A percentile compares a stretch with the other conserved stretches of the same genome.
phyloP scores from a whole-genome alignment of 2,888 invertebrate genomes.

The Pyrocoelia pectoralis region DNA sequence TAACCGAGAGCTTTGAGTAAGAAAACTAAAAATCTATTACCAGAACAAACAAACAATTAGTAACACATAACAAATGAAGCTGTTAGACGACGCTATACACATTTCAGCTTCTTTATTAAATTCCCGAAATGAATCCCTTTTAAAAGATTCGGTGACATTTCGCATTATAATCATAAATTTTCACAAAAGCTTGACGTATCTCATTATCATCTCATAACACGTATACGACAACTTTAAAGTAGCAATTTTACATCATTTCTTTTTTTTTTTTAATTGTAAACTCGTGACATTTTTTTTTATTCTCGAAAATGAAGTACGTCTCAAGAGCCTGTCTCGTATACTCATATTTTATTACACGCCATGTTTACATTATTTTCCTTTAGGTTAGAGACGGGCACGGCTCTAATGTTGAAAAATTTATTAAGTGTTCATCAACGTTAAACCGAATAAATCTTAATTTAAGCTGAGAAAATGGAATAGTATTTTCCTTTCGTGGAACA shows the following conservation, averaged over 20 bases:
- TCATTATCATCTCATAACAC: slow-evolving; percentile 31
- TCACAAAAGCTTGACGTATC: slow-evolving; percentile 23
- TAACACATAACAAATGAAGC: slow-evolving; percentile 23
- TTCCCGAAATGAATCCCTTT: slow-evolving; percentile 27
- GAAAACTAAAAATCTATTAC: slow-evolving; percentile 20
- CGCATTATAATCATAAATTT: slow-evolving; percentile 24
- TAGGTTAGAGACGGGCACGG: background rate
- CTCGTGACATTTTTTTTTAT: slow-evolving; percentile 2
- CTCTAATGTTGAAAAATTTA: background rate
- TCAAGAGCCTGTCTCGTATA: background rate
- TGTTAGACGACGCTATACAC: slow-evolving; percentile 17
- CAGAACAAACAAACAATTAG: slow-evolving; percentile 27
- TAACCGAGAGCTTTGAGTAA: slow-evolving; percentile 3
- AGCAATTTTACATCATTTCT: slow-evolving; percentile 15
- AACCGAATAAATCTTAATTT: too few species aligned
- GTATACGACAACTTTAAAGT: slow-evolving; percentile 16
- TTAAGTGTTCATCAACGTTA: too few species aligned
- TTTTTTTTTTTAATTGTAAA: slow-evolving; percentile 15
- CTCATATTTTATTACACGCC: background rate
- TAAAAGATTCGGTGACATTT: slow-evolving; percentile 24
- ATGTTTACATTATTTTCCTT: background rate
- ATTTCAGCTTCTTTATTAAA: slow-evolving; percentile 30
- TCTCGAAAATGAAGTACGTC: background rate
- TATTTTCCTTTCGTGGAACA: too few species aligned
- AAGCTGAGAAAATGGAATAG: too few species aligned